Conservation (phyloP, 2,797 vertebrate genomes). For the Lates japonicus region DNA sequence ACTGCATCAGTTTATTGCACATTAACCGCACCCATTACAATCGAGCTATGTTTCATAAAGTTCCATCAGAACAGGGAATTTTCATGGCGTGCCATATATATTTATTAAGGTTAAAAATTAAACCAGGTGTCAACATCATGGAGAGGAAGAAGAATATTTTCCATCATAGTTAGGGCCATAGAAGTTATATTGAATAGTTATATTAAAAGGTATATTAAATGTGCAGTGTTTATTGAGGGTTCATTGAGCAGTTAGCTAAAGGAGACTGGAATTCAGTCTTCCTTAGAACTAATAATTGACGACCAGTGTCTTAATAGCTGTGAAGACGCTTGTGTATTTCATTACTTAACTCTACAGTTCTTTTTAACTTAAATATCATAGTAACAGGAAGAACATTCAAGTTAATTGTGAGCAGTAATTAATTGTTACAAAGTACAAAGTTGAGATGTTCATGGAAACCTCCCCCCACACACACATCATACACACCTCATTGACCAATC, state of each 20-base stretch:
- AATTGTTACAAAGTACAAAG: background rate
- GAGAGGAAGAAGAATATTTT: background rate
- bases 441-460: background rate
- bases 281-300: background rate
- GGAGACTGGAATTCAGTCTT: background rate
- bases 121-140: background rate
- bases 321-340: background rate
- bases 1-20: background rate
- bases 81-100: background rate
- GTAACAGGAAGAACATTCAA: background rate
- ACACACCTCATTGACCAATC: background rate
- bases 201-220: background rate
- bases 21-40: too few species aligned
- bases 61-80: background rate
- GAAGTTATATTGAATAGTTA: background rate
- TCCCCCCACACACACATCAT: background rate
- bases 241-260: background rate
- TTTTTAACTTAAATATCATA: background rate
- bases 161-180: background rate
- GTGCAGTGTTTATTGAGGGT: background rate
- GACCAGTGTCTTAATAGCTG: background rate
- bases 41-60: background rate
- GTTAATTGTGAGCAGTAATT: background rate
- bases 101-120: slow-evolving; percentile 12
- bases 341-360: background rate